Percentiles rank a stretch among this genome's conserved stretches.
Conservation (phyloP, 2,113 vertebrate genomes). For the Anas platyrhynchos region DNA sequence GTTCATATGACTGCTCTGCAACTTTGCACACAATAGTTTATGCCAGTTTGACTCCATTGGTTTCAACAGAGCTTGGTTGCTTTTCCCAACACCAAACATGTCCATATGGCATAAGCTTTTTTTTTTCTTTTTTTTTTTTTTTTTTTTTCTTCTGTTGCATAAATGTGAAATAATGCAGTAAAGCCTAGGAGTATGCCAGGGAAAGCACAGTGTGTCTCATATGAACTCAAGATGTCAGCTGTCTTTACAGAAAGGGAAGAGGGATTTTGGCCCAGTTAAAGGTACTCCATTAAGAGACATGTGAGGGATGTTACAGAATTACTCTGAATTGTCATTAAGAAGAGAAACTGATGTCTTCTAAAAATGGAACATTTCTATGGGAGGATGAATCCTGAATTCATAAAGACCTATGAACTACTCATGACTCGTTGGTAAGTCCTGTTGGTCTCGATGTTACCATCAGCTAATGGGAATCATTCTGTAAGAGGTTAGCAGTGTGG, state of each 20-base stretch:
- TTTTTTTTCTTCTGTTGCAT: not conserved
- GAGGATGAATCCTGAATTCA: not conserved
- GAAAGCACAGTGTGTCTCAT: not conserved
- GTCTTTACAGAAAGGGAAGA: not conserved
- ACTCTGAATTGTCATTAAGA: not conserved
- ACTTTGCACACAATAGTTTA: not conserved
- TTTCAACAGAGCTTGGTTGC: not conserved
- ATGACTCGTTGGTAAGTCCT: not conserved
- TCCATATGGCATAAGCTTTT: not conserved
- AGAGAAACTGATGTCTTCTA: not conserved
- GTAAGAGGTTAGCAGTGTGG: not conserved
- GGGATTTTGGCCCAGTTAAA: not conserved
- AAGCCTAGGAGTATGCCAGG: not conserved
- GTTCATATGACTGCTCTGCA: not conserved
- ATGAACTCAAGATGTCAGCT: slow-evolving; percentile 37
- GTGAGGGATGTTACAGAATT: not conserved
- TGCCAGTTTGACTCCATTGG: not conserved
- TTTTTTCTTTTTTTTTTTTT: not conserved
- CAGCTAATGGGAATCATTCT: not conserved
- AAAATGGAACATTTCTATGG: not conserved
- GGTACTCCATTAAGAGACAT: not conserved
- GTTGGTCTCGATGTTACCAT: not conserved
- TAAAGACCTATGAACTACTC: not conserved
- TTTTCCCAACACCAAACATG: not conserved
- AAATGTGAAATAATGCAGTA: not conserved